A percentile compares a stretch with the other conserved stretches of the same genome.
These are phyloP conservation scores for Meta bourneti DNA, from an alignment of 2,888 invertebrate genomes.

Conservation along the genomic window DNA sequence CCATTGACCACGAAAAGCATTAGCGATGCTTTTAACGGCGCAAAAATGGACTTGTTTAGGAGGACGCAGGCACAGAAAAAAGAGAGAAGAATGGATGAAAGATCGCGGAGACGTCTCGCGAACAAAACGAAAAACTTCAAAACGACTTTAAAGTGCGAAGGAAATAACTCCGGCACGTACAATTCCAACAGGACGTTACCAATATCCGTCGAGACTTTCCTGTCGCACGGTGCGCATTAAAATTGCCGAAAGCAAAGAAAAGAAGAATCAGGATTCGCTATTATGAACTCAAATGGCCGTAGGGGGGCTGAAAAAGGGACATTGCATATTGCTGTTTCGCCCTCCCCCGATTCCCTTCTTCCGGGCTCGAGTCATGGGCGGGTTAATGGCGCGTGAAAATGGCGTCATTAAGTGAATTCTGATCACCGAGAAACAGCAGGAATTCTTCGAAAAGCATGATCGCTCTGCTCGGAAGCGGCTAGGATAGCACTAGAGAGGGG, in stretches of 20 bases:
- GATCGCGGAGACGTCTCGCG: background rate
- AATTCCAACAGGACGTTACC: constrained; percentile 47
- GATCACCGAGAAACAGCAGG: constrained; percentile 74
- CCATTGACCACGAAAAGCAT: constrained; percentile 72
- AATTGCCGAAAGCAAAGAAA: constrained; percentile 56
- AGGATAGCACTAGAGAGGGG: background rate
- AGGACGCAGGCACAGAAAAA: constrained; percentile 20
- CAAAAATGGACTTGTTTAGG: constrained; percentile 65
- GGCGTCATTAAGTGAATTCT: constrained; percentile 77
- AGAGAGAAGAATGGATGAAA: background rate
- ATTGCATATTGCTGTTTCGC: constrained; percentile 25
- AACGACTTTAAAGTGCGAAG: constrained; percentile 33
- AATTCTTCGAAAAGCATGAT: constrained; percentile 66
- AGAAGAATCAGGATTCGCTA: constrained; percentile 50
- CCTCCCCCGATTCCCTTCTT: constrained; percentile 11
- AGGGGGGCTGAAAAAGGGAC: constrained; percentile 12
- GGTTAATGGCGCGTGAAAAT: constrained; percentile 76
- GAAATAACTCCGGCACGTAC: constrained; percentile 31
- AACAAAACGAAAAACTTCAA: constrained; percentile 49
- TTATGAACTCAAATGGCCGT: constrained; percentile 72
- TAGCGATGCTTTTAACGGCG: constrained; percentile 69
- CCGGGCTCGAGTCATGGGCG: constrained; percentile 46
- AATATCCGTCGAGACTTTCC: constrained; percentile 23
- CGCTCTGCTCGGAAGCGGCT: constrained; percentile 12
- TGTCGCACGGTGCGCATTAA: constrained; percentile 64